Conservation (phyloP, 2,113 vertebrate genomes). For the Poeciliopsis retropinna region DNA sequence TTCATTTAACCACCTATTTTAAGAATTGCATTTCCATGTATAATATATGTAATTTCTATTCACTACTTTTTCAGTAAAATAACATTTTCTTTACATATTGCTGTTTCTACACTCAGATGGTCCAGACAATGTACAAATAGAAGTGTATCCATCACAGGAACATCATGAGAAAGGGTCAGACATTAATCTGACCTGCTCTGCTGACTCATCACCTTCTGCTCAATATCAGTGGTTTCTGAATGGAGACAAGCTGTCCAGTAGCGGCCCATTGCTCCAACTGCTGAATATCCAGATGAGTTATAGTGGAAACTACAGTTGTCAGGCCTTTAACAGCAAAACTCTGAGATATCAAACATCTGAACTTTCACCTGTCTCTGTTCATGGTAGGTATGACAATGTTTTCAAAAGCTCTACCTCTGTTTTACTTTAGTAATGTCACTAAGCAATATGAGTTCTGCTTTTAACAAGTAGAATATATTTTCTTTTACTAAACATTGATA, state of each 20-base stretch:
- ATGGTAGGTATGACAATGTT: neutral
- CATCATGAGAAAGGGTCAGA: constrained; percentile 39
- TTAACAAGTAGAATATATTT: too few relatives aligned
- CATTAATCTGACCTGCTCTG: constrained; percentile 51
- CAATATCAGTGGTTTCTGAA: constrained; percentile 50
- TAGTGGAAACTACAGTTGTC: constrained; percentile 68
- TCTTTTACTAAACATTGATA: too few relatives aligned
- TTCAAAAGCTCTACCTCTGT: too few relatives aligned
- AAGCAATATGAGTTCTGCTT: too few relatives aligned
- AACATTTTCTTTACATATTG: neutral
- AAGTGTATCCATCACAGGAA: neutral
- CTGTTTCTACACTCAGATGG: constrained; percentile 37
- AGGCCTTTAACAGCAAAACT: constrained; percentile 56
- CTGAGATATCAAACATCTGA: constrained; percentile 46
- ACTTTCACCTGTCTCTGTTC: neutral
- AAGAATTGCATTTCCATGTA: too few relatives aligned
- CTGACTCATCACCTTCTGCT: constrained; percentile 56
- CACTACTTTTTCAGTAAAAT: neutral
- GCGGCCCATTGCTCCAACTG: neutral
- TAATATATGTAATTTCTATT: too few relatives aligned
- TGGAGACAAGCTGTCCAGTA: neutral
- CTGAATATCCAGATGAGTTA: constrained; percentile 39
- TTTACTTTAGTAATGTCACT: too few relatives aligned
- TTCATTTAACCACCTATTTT: too few relatives aligned
- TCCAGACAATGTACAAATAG: constrained; percentile 31